Percentiles rank a stretch among this genome's conserved stretches.
These are phyloP conservation scores for Tenthredo livida DNA, from an alignment of 2,888 invertebrate genomes.

Conservation along the genomic window DNA sequence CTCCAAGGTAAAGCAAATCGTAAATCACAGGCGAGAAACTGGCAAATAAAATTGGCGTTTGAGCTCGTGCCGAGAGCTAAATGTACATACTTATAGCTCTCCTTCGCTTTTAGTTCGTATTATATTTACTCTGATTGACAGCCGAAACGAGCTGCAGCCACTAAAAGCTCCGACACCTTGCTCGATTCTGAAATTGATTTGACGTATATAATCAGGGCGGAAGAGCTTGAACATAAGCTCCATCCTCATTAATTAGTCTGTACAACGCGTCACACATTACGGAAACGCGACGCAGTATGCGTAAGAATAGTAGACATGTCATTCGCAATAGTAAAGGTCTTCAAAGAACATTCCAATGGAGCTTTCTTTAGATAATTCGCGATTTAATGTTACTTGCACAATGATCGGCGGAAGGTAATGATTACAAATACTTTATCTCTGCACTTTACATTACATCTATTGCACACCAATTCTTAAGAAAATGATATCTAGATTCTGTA, in stretches of 20 bases:
- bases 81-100: not conserved
- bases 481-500: not conserved
- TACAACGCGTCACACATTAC: conserved; percentile 6
- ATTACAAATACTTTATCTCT: not conserved
- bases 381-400: not conserved
- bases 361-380: conserved; percentile 1
- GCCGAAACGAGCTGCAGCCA: not conserved
- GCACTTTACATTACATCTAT: not conserved
- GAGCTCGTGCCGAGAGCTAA: not conserved
- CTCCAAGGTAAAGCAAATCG: conserved; percentile 15
- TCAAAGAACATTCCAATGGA: not conserved
- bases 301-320: not conserved
- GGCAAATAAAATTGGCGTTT: conserved; percentile 6
- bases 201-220: not conserved
- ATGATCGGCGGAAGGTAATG: not conserved
- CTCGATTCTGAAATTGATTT: conserved; percentile 1
- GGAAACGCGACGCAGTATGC: conserved; percentile 8
- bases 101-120: not conserved
- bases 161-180: too few relatives aligned
- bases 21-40: conserved; percentile 16
- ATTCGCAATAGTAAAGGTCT: not conserved
- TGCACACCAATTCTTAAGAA: not conserved
- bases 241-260: conserved; percentile 3
- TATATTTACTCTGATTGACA: not conserved
- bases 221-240: conserved; percentile 12